phyloP scores from a whole-genome alignment of 2,113 vertebrate species.

The Phrynosoma platyrhinos region DNA sequence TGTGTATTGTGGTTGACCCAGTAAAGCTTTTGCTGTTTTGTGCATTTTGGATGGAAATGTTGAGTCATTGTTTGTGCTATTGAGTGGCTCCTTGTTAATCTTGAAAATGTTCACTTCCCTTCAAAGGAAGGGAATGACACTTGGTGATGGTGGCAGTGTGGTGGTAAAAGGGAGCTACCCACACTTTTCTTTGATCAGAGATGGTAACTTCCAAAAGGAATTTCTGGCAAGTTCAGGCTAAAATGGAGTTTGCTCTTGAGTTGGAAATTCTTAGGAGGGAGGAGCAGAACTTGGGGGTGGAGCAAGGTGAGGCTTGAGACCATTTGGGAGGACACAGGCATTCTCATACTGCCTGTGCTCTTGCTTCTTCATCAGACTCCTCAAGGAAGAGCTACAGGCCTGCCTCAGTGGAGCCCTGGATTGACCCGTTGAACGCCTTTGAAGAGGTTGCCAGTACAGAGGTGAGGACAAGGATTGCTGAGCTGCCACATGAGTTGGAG shows the following conservation, averaged over 20 bases:
- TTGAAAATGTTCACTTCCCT: neutral
- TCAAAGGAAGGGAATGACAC: no score
- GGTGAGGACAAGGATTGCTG: constrained; percentile 41
- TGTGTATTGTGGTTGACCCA: no score
- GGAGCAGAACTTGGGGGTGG: neutral
- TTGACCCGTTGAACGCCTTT: constrained; percentile 73
- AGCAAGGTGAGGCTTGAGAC: neutral
- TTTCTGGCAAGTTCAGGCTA: neutral
- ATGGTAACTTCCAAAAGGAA: neutral
- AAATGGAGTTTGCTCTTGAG: neutral
- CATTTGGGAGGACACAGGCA: neutral
- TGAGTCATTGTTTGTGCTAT: no score
- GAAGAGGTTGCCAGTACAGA: constrained; percentile 73
- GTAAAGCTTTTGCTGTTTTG: no score
- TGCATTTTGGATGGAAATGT: no score
- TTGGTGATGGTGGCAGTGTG: neutral
- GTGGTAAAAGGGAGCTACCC: neutral
- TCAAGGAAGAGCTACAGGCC: constrained; percentile 64
- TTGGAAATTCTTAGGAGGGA: neutral
- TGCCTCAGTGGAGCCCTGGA: constrained; percentile 73
- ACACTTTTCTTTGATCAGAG: no score
- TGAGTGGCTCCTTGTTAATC: neutral
- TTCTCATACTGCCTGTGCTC: neutral
- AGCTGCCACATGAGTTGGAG: no score
- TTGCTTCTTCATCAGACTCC: neutral